Conservation (phyloP, 2,888 invertebrate species). For the Drosophila nigricruria region DNA sequence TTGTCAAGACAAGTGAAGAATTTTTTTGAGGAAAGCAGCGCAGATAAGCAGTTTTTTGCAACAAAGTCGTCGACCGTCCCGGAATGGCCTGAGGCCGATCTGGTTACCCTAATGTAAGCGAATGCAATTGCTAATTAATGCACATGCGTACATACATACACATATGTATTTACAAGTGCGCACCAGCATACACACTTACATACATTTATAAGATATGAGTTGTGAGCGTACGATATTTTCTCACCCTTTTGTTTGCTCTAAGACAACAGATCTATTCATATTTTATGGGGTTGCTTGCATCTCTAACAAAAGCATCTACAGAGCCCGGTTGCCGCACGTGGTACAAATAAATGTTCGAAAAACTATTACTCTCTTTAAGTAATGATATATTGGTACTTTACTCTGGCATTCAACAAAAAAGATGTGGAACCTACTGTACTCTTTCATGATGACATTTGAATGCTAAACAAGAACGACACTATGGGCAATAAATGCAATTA, state of each 20-base stretch:
- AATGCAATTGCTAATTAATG: not conserved
- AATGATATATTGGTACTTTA: no score
- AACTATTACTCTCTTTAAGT: no score
- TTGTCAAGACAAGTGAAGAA: no score
- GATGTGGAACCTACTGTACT: no score
- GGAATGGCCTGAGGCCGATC: no score
- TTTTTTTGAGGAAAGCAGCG: no score
- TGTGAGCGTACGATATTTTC: not conserved
- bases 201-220: not conserved
- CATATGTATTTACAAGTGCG: not conserved
- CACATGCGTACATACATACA: not conserved
- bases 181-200: not conserved
- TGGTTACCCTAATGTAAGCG: no score
- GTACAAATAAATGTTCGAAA: not conserved
- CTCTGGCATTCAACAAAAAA: no score
- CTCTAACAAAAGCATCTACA: not conserved
- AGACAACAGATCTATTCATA: slow-evolving; percentile 1
- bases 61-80: no score
- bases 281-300: not conserved
- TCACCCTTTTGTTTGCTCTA: not conserved
- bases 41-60: no score
- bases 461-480: not conserved
- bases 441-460: no score
- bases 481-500: no score
- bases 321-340: not conserved